Conservation (phyloP, 2,888 invertebrate genomes). For the Ennomos fuscantarius region DNA sequence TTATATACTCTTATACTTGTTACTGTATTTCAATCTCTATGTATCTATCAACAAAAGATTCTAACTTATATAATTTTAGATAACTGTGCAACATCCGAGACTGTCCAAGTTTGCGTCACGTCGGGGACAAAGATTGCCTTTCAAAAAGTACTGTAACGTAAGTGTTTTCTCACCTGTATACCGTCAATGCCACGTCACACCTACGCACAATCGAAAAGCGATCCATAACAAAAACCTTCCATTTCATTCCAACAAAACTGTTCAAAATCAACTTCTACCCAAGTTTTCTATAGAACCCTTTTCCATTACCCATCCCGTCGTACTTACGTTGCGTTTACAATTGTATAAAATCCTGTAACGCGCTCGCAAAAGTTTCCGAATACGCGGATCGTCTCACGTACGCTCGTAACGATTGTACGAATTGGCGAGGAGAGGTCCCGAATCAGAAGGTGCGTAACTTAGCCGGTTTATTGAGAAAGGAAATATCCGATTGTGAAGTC, state of each 20-base stretch:
- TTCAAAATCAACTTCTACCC: conserved; percentile 21
- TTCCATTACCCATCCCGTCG: conserved; percentile 33
- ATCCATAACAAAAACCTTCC: conserved; percentile 12
- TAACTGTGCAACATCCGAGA: too few relatives aligned
- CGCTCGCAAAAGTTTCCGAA: conserved; percentile 15
- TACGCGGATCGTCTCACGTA: conserved; percentile 37
- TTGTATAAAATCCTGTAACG: conserved; percentile 37
- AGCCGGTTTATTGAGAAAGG: conserved; percentile 31
- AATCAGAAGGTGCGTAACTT: conserved; percentile 33
- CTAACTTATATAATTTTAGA: too few relatives aligned
- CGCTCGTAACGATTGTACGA: conserved; percentile 36
- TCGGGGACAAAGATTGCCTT: too few relatives aligned
- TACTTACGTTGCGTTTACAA: conserved; percentile 35
- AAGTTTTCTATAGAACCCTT: conserved; percentile 33
- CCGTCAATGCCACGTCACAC: background rate
- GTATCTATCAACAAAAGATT: too few relatives aligned
- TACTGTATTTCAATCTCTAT: too few relatives aligned
- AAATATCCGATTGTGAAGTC: conserved; percentile 27
- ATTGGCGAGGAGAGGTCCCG: conserved; percentile 26
- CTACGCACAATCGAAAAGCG: conserved; percentile 6
- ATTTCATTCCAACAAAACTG: conserved; percentile 9
- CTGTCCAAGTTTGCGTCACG: too few relatives aligned
- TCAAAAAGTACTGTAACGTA: too few relatives aligned
- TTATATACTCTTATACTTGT: too few relatives aligned
- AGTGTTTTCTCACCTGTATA: too few relatives aligned